phyloP scores from a whole-genome alignment of 2,888 invertebrate genomes.

The Polietes domitor region DNA sequence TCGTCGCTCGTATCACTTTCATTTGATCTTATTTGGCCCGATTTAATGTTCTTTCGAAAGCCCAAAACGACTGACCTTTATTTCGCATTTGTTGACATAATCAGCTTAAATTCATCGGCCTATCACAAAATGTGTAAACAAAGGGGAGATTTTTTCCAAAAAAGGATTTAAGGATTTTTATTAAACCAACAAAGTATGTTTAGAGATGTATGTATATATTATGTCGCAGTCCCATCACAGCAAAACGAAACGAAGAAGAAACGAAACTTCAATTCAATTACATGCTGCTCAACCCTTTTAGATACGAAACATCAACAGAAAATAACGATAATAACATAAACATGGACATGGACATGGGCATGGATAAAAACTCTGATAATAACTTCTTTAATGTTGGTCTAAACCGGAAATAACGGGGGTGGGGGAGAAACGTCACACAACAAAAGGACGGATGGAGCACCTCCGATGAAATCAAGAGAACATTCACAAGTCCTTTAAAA shows the following conservation, averaged over 20 bases:
- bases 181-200: constrained; percentile 21
- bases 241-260: constrained; percentile 11
- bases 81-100: constrained; percentile 46
- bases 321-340: constrained; percentile 18
- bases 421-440: neutral
- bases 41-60: neutral
- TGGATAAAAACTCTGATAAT: constrained; percentile 8
- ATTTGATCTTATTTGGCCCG: neutral
- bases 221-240: neutral
- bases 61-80: neutral
- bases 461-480: neutral
- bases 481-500: neutral
- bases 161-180: constrained; percentile 36
- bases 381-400: neutral
- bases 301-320: neutral
- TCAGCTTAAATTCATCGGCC: constrained; percentile 53
- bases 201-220: too few species aligned
- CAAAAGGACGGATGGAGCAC: neutral
- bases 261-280: constrained; percentile 48
- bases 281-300: constrained; percentile 1
- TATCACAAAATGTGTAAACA: neutral
- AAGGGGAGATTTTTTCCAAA: constrained; percentile 36
- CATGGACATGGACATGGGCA: too few species aligned
- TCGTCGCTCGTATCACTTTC: neutral
- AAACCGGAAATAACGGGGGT: neutral